phyloP scores from a whole-genome alignment of 2,888 invertebrate genomes.

The Anthrax anthrax region DNA sequence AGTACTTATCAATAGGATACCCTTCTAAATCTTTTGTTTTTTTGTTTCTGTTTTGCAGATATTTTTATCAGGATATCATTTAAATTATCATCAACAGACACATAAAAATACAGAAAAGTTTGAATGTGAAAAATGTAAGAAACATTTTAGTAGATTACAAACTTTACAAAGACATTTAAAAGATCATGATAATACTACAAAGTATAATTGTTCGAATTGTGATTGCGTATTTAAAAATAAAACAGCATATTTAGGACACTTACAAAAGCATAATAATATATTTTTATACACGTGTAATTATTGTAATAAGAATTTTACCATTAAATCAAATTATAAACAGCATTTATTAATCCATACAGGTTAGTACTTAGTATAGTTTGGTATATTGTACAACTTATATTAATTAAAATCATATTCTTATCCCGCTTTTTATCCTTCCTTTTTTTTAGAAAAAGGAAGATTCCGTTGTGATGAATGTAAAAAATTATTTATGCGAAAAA shows the following conservation, averaged over 20 bases:
- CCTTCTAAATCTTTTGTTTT: slow-evolving; percentile 15
- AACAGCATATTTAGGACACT: slow-evolving; percentile 45
- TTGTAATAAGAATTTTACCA: slow-evolving; percentile 44
- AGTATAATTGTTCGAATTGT: slow-evolving; percentile 43
- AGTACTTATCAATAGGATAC: not conserved
- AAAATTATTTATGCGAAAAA: slow-evolving; percentile 44
- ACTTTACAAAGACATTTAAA: slow-evolving; percentile 56
- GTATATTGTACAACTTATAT: not conserved
- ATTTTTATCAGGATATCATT: slow-evolving; percentile 56
- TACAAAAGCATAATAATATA: slow-evolving; percentile 45
- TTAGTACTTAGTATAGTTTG: slow-evolving; percentile 16
- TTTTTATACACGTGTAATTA: slow-evolving; percentile 44
- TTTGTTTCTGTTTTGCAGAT: too few species aligned
- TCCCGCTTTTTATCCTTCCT: not conserved
- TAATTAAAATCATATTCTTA: not conserved
- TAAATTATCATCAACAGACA: slow-evolving; percentile 53
- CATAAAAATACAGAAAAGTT: slow-evolving; percentile 48
- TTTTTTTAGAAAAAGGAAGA: slow-evolving; percentile 28
- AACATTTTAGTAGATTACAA: slow-evolving; percentile 52
- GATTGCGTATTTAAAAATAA: slow-evolving; percentile 45
- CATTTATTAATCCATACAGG: slow-evolving; percentile 41
- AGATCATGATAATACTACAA: slow-evolving; percentile 39
- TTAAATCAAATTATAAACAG: slow-evolving; percentile 52
- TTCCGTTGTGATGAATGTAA: slow-evolving; percentile 46
- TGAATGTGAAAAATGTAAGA: slow-evolving; percentile 47